Evolutionary conservation across 1,140 invertebrate species (phyloP).

Genomic region (Vanessa tameamea): DNA sequence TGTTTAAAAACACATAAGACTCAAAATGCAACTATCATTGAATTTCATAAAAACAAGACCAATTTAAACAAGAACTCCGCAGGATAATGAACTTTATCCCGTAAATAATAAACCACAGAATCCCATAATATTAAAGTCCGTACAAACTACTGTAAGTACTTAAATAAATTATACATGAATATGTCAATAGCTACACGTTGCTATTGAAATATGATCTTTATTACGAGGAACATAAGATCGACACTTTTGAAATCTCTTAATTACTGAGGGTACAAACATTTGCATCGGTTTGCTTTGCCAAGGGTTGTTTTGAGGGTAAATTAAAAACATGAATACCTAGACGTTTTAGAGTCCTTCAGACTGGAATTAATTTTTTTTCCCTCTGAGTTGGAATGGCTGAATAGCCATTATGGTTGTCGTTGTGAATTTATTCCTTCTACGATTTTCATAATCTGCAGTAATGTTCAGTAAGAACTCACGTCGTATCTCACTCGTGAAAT

Average conservation of each 20-base stretch:
- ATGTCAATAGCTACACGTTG: background rate
- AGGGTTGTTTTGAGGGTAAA: slow-evolving; percentile 19
- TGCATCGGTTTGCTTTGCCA: slow-evolving; percentile 11
- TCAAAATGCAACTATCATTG: background rate
- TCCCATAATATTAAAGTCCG: background rate
- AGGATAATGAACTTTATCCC: background rate
- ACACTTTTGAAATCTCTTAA: slow-evolving; percentile 1
- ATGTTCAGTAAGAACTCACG: no score
- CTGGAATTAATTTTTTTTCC: slow-evolving; percentile 20
- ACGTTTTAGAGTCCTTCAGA: slow-evolving; percentile 19
- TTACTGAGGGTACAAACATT: slow-evolving; percentile 16
- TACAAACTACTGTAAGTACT: background rate
- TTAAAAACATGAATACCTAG: slow-evolving; percentile 21
- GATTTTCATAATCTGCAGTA: background rate
- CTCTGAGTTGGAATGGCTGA: background rate
- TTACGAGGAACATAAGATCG: background rate
- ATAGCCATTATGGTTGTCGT: background rate
- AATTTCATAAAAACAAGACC: background rate
- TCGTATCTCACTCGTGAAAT: no score
- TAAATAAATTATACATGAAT: background rate
- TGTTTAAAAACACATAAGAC: background rate
- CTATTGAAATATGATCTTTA: background rate
- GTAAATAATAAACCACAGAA: background rate
- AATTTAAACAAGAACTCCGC: background rate
- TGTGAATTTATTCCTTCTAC: background rate